Percentiles rank a stretch among this genome's conserved stretches.
phyloP scores from a whole-genome alignment of 2,113 vertebrate species.

The Acinonyx jubatus region DNA sequence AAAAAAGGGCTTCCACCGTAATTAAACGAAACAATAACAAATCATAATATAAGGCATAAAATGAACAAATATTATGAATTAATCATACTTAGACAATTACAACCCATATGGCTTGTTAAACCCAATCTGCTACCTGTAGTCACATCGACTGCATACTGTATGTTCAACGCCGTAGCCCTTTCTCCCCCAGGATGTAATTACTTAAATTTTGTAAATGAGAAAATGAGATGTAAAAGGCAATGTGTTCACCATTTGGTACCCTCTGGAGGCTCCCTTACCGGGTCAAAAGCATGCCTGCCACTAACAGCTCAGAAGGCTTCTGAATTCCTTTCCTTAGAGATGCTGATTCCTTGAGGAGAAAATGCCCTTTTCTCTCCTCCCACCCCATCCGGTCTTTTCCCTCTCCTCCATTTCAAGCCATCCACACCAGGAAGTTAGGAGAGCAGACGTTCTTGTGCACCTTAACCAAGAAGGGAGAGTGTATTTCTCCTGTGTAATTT shows the following conservation, averaged over 20 bases:
- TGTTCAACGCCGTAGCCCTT: constrained; percentile 73
- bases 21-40: constrained; percentile 93
- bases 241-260: constrained; percentile 65
- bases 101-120: constrained; percentile 99
- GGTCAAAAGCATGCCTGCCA: constrained; percentile 66
- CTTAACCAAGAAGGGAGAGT: background rate
- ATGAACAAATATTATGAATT: constrained; percentile 96
- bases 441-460: background rate
- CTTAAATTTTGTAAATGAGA: constrained; percentile 85
- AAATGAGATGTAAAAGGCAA: constrained; percentile 81
- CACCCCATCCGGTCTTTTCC: background rate
- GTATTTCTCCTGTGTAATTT: background rate
- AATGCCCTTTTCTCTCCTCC: background rate
- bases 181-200: constrained; percentile 78
- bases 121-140: constrained; percentile 93
- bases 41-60: constrained; percentile 96
- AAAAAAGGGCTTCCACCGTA: constrained; percentile 86
- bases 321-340: constrained; percentile 23
- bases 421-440: background rate
- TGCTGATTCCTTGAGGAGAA: background rate
- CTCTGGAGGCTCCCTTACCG: constrained; percentile 59
- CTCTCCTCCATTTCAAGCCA: background rate
- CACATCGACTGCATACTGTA: constrained; percentile 79
- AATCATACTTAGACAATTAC: constrained; percentile 96
- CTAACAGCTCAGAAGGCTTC: constrained; percentile 44